phyloP scores from a whole-genome alignment of 64 coral and sea anemone genomes.

The Anthopleura sola region DNA sequence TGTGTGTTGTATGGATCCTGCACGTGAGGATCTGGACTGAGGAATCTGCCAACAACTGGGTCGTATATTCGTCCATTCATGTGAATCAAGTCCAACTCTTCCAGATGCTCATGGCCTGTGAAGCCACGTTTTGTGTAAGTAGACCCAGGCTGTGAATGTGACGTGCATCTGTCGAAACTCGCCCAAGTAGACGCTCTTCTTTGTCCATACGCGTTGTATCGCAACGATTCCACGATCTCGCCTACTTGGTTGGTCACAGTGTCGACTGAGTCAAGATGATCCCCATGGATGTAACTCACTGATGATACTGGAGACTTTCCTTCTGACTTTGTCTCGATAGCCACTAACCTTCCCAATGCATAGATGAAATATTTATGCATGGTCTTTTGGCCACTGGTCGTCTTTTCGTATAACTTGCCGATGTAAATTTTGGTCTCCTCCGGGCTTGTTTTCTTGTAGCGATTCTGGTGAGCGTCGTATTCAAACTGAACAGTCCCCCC shows the following conservation, averaged over 20 bases:
- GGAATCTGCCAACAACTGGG: conserved; percentile 14
- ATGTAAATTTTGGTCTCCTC: conserved; percentile 9
- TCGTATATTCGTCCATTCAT: conserved; percentile 29
- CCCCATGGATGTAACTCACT: conserved; percentile 3
- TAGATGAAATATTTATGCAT: conserved; percentile 19
- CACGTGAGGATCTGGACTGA: conserved; percentile 24
- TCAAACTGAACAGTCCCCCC: neutral
- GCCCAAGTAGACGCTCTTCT: neutral
- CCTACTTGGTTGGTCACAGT: conserved; percentile 1
- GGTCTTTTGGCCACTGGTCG: neutral
- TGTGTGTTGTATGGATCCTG: conserved; percentile 8
- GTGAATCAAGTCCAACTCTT: neutral
- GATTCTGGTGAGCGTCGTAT: neutral
- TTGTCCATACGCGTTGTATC: conserved; percentile 20
- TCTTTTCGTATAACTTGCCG: conserved; percentile 13
- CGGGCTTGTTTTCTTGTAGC: conserved; percentile 1
- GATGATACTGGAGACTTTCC: neutral
- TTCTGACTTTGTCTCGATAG: neutral
- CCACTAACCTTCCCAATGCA: conserved; percentile 12
- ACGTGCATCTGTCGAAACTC: neutral
- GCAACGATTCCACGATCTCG: neutral
- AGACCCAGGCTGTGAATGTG: neutral
- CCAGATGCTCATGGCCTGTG: conserved; percentile 20
- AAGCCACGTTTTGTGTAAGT: neutral
- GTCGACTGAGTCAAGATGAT: conserved; percentile 25